Percentiles rank a stretch among this genome's conserved stretches.
These are phyloP conservation scores for Etheostoma cragini DNA, from an alignment of 2,113 vertebrate genomes.

Conservation along the genomic window DNA sequence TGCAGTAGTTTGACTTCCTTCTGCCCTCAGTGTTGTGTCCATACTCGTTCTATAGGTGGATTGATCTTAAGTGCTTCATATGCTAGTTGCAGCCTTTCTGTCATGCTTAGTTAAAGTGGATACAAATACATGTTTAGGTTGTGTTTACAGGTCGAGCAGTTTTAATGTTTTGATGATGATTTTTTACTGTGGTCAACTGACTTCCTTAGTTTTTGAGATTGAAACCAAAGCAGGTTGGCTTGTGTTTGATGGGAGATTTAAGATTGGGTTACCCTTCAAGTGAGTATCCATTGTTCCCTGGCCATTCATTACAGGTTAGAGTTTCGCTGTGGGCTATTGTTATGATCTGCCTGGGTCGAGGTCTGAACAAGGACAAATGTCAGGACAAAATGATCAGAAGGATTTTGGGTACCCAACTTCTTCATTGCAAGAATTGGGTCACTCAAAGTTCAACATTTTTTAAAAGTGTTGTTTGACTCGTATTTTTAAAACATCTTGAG, in stretches of 20 bases:
- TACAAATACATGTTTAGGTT: not conserved
- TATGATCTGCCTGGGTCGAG: conserved; percentile 82
- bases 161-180: conserved; percentile 39
- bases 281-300: conserved; percentile 90
- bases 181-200: conserved; percentile 30
- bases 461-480: conserved; percentile 15
- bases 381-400: conserved; percentile 72
- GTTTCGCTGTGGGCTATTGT: conserved; percentile 90
- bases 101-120: not conserved
- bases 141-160: conserved; percentile 8
- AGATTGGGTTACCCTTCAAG: conserved; percentile 93
- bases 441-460: conserved; percentile 63
- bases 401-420: conserved; percentile 61
- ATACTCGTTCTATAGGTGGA: conserved; percentile 28
- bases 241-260: conserved; percentile 93
- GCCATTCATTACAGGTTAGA: conserved; percentile 94
- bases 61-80: conserved; percentile 11
- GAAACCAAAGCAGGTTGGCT: conserved; percentile 88
- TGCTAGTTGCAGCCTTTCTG: not conserved
- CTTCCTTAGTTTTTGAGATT: conserved; percentile 82
- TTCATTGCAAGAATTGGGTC: conserved; percentile 55
- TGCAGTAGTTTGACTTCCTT: conserved; percentile 41
- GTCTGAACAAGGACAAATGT: conserved; percentile 85
- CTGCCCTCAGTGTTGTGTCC: conserved; percentile 40
- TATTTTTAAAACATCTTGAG: not conserved